Base-by-base conservation (phyloP, 1,140 invertebrate genomes). In the Calliopsis andreniformis region DNA sequence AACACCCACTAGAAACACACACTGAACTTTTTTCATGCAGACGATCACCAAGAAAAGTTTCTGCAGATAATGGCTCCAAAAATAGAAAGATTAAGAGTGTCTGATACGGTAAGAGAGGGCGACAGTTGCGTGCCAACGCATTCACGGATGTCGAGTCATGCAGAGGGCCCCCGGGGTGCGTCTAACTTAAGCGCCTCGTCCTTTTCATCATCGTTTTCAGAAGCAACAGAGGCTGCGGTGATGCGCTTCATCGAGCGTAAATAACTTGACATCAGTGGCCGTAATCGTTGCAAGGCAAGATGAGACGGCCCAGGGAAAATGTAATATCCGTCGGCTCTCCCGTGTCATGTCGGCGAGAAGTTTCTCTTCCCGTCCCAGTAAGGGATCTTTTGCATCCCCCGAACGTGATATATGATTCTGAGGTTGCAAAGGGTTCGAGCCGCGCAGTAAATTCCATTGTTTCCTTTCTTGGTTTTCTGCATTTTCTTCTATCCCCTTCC, bases 201-300 rank as follows among this genome's bases (percentile, higher is more conserved):
- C 58, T 70, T 70, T 76, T 51, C 28, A 58, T 30, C 32, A 35
- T 69, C 55, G 66, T 59, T 76, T 70, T 59, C 67, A 70, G 30
- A 49, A 70, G 67, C 35, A 43, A 55, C 49, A 55, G 32, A 30
- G 28, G 43, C 14, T 8, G 42, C 7, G 56, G 42, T 18, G 47
- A 51, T 30, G 63, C 42, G 79, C 79, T 82, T 59, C 73, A 43
- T 35, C 73, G 67, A 82, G 79, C 73, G 62, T 78, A 55, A 82
- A 71, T 71, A 82, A 80, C 58, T 64, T 59, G 79, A 73, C 78
- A 80, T 82, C 78, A 66, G 79, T 53, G 30, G 47, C 72, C 70
- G 62, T 82, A 82, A 82, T 81, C 80, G 80, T 49, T 35, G 47
- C 79, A 77, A 77, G 73, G 53, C 51, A 53, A 68, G 66, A 75